These are phyloP conservation scores for Fistularia tabacaria DNA, from an alignment of 2,797 vertebrate species.

Conservation along the genomic window DNA sequence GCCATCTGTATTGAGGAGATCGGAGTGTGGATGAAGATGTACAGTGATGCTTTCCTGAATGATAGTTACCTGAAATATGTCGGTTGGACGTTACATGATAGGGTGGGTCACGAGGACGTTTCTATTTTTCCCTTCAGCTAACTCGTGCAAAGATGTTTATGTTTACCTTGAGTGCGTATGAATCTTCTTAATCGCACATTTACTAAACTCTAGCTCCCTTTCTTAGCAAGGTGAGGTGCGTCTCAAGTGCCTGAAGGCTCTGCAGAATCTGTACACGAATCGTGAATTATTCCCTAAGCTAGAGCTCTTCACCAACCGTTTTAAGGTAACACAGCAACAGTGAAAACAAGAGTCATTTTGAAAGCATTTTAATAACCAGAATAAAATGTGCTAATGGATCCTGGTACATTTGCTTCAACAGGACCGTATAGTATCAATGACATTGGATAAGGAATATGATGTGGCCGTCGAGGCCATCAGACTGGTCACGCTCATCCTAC, in stretches of 20 bases:
- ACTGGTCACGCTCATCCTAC: constrained; percentile 95
- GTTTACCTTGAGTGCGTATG: not conserved
- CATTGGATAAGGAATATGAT: constrained; percentile 97
- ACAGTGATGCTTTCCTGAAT: constrained; percentile 98
- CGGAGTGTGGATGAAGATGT: constrained; percentile 99
- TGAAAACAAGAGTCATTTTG: not conserved
- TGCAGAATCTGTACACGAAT: constrained; percentile 98
- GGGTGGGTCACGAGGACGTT: constrained; percentile 74
- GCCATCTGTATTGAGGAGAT: constrained; percentile 99
- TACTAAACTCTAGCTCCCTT: not conserved
- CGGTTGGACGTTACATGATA: constrained; percentile 96
- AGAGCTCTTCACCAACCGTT: constrained; percentile 97
- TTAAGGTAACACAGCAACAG: constrained; percentile 82
- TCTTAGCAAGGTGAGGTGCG: constrained; percentile 97
- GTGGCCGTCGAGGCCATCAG: constrained; percentile 98
- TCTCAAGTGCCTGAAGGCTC: constrained; percentile 97
- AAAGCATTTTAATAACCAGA: not conserved
- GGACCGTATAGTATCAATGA: constrained; percentile 99
- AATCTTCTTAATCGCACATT: not conserved
- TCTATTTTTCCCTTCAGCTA: not conserved
- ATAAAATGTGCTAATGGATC: not conserved
- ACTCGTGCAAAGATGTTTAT: not conserved
- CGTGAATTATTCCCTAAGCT: constrained; percentile 96
- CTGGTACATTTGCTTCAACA: constrained; percentile 49
- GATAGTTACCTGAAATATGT: constrained; percentile 99